Percentiles rank a stretch among this genome's conserved stretches.
phyloP scores from a whole-genome alignment of 2,113 vertebrate genomes.

The Fregetta grallaria region DNA sequence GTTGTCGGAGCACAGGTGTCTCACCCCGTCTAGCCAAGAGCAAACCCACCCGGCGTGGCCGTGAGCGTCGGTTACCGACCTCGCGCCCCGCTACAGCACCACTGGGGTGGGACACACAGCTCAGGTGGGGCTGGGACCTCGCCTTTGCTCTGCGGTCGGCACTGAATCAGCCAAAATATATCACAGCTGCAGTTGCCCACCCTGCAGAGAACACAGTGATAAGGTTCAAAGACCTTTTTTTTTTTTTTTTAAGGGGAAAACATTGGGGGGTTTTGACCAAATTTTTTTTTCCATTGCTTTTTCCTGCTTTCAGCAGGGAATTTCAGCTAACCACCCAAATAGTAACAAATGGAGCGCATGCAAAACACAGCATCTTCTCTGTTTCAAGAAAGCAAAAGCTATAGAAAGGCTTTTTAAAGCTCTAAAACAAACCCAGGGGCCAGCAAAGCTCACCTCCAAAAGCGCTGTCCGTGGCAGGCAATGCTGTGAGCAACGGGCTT shows the following conservation, averaged over 20 bases:
- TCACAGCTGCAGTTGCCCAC: background rate
- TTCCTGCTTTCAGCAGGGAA: background rate
- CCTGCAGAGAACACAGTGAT: background rate
- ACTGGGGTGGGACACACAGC: background rate
- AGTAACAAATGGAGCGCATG: background rate
- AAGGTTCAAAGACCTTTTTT: background rate
- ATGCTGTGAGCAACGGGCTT: background rate
- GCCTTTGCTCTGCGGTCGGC: background rate
- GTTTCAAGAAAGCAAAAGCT: background rate
- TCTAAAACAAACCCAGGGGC: background rate
- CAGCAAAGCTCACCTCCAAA: background rate
- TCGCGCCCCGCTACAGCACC: background rate
- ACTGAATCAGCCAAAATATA: background rate
- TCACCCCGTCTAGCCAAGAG: background rate
- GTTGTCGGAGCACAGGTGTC: background rate
- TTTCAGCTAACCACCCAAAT: background rate
- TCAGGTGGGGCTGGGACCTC: background rate
- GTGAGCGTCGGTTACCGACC: background rate
- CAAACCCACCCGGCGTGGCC: accelerated
- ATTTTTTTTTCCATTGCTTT: background rate
- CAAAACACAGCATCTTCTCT: background rate
- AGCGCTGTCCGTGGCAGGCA: accelerated
- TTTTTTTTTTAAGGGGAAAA: background rate
- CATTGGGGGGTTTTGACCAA: background rate
- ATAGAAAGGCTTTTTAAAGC: background rate